These are phyloP conservation scores for Colinus virginianus DNA, from an alignment of 2,113 vertebrate species.

Conservation along the genomic window DNA sequence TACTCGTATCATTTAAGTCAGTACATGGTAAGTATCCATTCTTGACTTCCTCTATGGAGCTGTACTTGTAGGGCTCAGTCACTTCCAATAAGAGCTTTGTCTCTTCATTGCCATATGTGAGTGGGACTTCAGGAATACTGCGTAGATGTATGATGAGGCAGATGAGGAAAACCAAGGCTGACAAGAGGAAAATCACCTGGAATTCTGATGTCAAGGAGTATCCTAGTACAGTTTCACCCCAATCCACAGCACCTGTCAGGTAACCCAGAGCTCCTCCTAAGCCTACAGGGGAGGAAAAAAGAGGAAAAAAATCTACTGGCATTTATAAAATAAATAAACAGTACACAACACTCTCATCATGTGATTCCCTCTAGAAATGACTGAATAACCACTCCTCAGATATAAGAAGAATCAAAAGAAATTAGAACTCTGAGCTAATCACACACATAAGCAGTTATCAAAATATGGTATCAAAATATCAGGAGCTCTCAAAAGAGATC, in stretches of 20 bases:
- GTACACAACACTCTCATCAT: background rate
- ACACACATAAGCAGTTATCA: background rate
- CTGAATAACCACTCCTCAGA: background rate
- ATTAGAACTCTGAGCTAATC: background rate
- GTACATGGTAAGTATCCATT: constrained; percentile 47
- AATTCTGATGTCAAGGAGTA: constrained; percentile 89
- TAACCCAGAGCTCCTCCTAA: constrained; percentile 94
- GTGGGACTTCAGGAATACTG: constrained; percentile 91
- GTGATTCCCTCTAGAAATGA: background rate
- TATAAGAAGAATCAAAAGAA: background rate
- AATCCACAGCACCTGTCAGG: constrained; percentile 93
- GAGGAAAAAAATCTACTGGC: background rate
- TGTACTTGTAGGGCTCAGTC: constrained; percentile 76
- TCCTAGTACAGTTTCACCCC: constrained; percentile 87
- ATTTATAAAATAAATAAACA: background rate
- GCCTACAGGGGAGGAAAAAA: constrained; percentile 74
- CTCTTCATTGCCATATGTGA: constrained; percentile 58
- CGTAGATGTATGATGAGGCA: constrained; percentile 88
- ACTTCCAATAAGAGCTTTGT: constrained; percentile 51
- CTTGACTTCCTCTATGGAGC: constrained; percentile 77
- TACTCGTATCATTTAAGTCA: constrained; percentile 69
- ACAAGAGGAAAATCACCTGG: constrained; percentile 96
- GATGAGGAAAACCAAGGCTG: constrained; percentile 83
- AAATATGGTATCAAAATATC: background rate
- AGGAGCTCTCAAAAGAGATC: background rate